Percentiles rank a stretch among this genome's conserved stretches.
phyloP scores from a whole-genome alignment of 2,888 invertebrate genomes.

The Apoda limacodes region DNA sequence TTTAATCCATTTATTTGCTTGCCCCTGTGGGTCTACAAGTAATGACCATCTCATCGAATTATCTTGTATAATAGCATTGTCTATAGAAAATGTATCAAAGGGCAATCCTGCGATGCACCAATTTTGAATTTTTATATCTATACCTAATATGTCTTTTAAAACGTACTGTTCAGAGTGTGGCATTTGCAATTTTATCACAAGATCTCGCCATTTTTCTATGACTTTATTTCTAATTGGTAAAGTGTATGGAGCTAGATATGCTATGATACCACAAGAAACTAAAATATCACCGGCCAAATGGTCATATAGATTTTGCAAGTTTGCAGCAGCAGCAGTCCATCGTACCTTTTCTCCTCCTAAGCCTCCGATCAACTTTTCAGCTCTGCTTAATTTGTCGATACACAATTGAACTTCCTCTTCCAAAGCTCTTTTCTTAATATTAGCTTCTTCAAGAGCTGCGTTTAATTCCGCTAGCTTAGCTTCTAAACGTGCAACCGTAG shows the following conservation, averaged over 20 bases:
- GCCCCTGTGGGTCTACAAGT: slow-evolving; percentile 86
- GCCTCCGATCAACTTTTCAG: slow-evolving; percentile 89
- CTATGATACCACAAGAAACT: slow-evolving; percentile 88
- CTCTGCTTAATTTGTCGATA: slow-evolving; percentile 84
- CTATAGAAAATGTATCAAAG: slow-evolving; percentile 83
- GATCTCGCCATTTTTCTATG: slow-evolving; percentile 78
- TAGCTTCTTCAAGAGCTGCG: slow-evolving; percentile 74
- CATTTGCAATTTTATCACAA: slow-evolving; percentile 76
- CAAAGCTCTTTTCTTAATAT: slow-evolving; percentile 74
- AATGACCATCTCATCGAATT: slow-evolving; percentile 83
- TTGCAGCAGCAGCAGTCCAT: slow-evolving; percentile 84
- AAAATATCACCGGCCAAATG: slow-evolving; percentile 91
- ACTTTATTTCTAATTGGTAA: slow-evolving; percentile 72
- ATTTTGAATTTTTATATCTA: slow-evolving; percentile 87
- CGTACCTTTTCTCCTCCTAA: slow-evolving; percentile 89
- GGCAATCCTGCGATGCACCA: slow-evolving; percentile 89
- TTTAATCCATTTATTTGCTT: slow-evolving; percentile 89
- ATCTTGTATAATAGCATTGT: slow-evolving; percentile 87
- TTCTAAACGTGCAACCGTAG: slow-evolving; percentile 81
- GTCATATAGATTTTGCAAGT: slow-evolving; percentile 80
- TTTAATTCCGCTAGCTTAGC: slow-evolving; percentile 79
- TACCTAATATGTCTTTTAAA: slow-evolving; percentile 81
- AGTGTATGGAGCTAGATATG: slow-evolving; percentile 90
- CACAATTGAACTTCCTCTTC: slow-evolving; percentile 83
- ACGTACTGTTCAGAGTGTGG: slow-evolving; percentile 82